phyloP scores from a whole-genome alignment of 2,888 invertebrate genomes.

The Cryptocephalus primarius region DNA sequence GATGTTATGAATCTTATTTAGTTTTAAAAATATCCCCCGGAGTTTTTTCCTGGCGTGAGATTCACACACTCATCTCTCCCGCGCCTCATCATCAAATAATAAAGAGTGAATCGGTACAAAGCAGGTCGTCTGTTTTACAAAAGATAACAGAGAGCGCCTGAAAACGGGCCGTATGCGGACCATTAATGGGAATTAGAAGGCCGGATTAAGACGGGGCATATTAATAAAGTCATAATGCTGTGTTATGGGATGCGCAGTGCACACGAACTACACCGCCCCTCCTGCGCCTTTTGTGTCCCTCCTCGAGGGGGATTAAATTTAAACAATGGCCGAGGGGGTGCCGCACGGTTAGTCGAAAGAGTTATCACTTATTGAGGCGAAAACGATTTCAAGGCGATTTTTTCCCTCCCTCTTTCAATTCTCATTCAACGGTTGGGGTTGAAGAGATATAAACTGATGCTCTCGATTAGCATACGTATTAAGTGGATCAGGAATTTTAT shows the following conservation, averaged over 20 bases:
- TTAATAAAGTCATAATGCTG: constrained; percentile 36
- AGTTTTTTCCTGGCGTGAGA: too few relatives aligned
- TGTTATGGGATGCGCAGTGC: constrained; percentile 21
- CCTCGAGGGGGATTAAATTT: constrained; percentile 8
- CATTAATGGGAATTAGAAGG: constrained; percentile 28
- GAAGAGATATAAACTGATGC: too few relatives aligned
- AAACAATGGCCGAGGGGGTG: constrained; percentile 6
- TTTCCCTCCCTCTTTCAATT: too few relatives aligned
- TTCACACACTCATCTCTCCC: too few relatives aligned
- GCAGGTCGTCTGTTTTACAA: constrained; percentile 41
- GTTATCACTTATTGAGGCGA: neutral
- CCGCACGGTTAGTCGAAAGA: neutral
- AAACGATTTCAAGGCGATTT: too few relatives aligned
- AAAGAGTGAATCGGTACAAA: constrained; percentile 25
- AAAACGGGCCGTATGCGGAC: constrained; percentile 31
- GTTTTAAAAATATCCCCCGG: too few relatives aligned
- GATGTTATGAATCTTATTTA: too few relatives aligned
- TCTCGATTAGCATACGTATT: too few relatives aligned
- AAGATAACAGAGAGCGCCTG: constrained; percentile 37
- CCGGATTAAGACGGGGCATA: constrained; percentile 32
- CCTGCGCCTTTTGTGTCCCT: constrained; percentile 10
- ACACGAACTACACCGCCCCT: constrained; percentile 1
- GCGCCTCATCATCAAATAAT: too few relatives aligned
- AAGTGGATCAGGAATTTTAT: too few relatives aligned
- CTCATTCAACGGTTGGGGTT: too few relatives aligned